Conservation (phyloP, 2,888 invertebrate genomes). For the Athrips mouffetella region DNA sequence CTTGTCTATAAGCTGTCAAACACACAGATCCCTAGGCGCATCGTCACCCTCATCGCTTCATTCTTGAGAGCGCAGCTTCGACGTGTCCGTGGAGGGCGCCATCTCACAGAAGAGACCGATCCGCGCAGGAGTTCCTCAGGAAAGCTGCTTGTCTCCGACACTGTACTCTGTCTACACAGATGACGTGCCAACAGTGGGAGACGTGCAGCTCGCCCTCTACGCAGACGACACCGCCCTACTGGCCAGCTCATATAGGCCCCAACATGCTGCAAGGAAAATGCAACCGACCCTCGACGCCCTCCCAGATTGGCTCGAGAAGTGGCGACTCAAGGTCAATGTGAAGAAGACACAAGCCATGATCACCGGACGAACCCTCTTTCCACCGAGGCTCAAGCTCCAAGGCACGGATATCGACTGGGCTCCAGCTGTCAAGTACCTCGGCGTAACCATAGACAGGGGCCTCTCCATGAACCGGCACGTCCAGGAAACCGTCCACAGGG, state of each 20-base stretch:
- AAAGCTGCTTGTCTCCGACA: slow-evolving; percentile 23
- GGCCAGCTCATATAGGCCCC: slow-evolving; percentile 20
- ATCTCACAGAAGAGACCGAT: slow-evolving; percentile 15
- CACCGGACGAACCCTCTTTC: neutral
- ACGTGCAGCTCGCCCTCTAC: slow-evolving; percentile 24
- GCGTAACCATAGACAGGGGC: slow-evolving; percentile 23
- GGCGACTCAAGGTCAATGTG: slow-evolving; percentile 21
- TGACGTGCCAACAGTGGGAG: slow-evolving; percentile 25
- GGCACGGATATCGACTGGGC: slow-evolving; percentile 18
- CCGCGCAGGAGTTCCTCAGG: slow-evolving; percentile 26
- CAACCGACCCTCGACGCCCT: slow-evolving; percentile 25
- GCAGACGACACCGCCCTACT: slow-evolving; percentile 20
- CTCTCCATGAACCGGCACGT: slow-evolving; percentile 24
- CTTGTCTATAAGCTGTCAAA: slow-evolving; percentile 29
- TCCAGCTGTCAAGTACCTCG: slow-evolving; percentile 22
- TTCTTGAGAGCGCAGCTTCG: slow-evolving; percentile 25
- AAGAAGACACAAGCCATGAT: slow-evolving; percentile 26
- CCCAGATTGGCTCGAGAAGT: slow-evolving; percentile 20
- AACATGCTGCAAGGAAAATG: slow-evolving; percentile 21
- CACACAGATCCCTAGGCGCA: slow-evolving; percentile 13
- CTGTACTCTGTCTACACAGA: slow-evolving; percentile 25
- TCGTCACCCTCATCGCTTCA: slow-evolving; percentile 20
- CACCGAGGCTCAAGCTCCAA: too few species aligned
- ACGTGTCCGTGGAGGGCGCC: slow-evolving; percentile 21
- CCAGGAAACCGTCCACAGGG: slow-evolving; percentile 9